Percentiles rank a stretch among this genome's conserved stretches.
Evolutionary conservation across 2,113 vertebrate species (phyloP).

Genomic region (Cryptomyrus ogoouensis): DNA sequence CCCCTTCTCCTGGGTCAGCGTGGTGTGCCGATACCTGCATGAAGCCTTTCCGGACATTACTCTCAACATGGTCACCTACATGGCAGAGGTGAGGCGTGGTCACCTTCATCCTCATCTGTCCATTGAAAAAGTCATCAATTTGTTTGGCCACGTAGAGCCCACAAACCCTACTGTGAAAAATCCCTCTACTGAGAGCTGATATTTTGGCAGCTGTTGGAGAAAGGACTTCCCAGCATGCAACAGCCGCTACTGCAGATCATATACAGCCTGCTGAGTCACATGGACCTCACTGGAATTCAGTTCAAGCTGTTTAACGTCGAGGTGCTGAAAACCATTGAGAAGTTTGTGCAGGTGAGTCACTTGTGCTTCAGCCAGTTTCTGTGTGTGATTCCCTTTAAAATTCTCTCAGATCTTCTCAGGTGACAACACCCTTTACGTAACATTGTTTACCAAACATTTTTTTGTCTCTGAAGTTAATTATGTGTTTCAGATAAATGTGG

Average conservation of each 20-base stretch:
- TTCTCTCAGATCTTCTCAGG: background rate
- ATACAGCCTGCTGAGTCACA: constrained; percentile 90
- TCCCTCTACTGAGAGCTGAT: constrained; percentile 3
- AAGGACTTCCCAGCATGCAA: constrained; percentile 92
- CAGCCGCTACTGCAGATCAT: constrained; percentile 94
- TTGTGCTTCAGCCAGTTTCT: background rate
- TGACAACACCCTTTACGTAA: background rate
- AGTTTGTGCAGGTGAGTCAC: constrained; percentile 84
- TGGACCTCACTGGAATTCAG: constrained; percentile 85
- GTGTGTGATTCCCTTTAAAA: background rate
- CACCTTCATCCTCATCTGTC: background rate
- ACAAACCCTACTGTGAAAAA: background rate
- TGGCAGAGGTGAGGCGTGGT: constrained; percentile 75
- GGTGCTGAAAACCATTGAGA: constrained; percentile 93
- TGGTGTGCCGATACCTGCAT: constrained; percentile 96
- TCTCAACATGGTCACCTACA: constrained; percentile 90
- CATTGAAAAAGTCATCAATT: background rate
- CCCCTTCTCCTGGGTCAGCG: constrained; percentile 91
- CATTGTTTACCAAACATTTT: background rate
- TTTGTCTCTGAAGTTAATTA: background rate
- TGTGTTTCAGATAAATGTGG: background rate
- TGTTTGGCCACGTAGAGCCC: background rate
- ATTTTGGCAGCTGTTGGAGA: constrained; percentile 77
- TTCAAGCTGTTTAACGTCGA: constrained; percentile 92
- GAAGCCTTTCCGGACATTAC: constrained; percentile 90